Evolutionary conservation across 2,113 vertebrate genomes (phyloP), one percentile per base, ranked within the genome.

Genomic region (Anhinga rufa): DNA sequence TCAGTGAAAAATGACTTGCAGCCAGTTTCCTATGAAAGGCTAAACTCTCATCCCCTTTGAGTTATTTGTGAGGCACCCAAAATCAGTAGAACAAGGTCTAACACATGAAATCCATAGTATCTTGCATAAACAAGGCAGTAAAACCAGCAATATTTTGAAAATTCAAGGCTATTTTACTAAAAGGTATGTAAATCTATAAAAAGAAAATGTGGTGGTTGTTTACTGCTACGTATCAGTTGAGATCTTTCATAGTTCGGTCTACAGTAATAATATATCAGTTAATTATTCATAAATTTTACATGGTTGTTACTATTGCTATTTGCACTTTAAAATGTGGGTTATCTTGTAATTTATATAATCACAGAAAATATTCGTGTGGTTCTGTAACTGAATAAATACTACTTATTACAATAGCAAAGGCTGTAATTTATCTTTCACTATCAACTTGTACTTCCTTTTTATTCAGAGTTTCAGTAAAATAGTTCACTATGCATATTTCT

Each of bases 391-490:
- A 83, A 83, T 54, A 94, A 90, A 91, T 78, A 77, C 51, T 85
- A 77, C 19, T 80, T 79, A 74, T 52, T 92, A 75, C 80, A 93
- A 94, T 28, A 84, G 64, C 34, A 92, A 97, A 94, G 79, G 42
- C 70, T 92, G 42, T 79, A 96, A 93, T 97, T 97, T 96, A 68
- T 95, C 79, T 88, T 94, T 93, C 71, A 93, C 36, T 85, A 82
- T 95, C 75, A 92, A 57, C 48, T 84, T 60, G 77, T 55, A 88
- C 46, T 60, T 83, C 55, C 46, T 49, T 49, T 83, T 75, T 95
- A 93, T 61, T 79, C 55, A 84, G 54, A 74, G 58, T 83, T 92
- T 86, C 28, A 21, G 61, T 69, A 82, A 83, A 96, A 93, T 25
- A 90, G 24, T 86, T 95, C 82, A 86, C 61, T 75, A 19, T 40